Evolutionary conservation across 2,113 vertebrate species (phyloP).

Genomic region (Sturnus vulgaris): DNA sequence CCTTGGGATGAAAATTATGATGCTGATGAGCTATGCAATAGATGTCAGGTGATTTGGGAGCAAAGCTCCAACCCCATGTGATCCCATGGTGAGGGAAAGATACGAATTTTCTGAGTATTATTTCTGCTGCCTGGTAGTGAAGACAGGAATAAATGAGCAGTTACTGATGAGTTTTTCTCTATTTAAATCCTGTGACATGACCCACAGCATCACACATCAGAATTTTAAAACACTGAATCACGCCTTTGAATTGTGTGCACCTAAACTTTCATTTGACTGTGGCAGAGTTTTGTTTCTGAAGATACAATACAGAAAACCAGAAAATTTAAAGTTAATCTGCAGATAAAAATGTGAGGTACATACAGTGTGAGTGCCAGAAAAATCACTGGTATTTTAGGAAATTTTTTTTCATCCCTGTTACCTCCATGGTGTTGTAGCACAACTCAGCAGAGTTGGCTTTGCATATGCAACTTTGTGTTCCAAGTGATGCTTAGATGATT

Average conservation of each 20-base stretch:
- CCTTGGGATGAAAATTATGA: background rate
- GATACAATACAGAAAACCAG: background rate
- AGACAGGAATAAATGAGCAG: conserved; percentile 17
- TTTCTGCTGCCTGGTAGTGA: background rate
- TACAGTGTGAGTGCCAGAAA: background rate
- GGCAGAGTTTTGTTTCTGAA: background rate
- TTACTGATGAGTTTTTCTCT: background rate
- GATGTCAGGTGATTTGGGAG: background rate
- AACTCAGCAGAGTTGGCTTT: background rate
- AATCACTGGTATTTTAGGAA: background rate
- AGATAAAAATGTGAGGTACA: background rate
- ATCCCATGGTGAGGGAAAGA: background rate
- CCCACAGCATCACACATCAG: background rate
- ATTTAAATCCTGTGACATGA: background rate
- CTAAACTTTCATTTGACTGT: background rate
- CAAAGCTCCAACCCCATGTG: background rate
- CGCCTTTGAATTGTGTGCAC: background rate
- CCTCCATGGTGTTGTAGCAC: background rate
- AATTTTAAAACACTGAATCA: background rate
- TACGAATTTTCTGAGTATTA: background rate
- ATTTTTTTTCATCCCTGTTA: background rate
- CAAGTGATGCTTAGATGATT: background rate
- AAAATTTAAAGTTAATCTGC: background rate
- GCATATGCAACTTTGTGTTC: background rate
- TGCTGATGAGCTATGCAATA: background rate